These are phyloP conservation scores for Drosophila picticornis DNA, from an alignment of 2,888 invertebrate species.

Conservation along the genomic window DNA sequence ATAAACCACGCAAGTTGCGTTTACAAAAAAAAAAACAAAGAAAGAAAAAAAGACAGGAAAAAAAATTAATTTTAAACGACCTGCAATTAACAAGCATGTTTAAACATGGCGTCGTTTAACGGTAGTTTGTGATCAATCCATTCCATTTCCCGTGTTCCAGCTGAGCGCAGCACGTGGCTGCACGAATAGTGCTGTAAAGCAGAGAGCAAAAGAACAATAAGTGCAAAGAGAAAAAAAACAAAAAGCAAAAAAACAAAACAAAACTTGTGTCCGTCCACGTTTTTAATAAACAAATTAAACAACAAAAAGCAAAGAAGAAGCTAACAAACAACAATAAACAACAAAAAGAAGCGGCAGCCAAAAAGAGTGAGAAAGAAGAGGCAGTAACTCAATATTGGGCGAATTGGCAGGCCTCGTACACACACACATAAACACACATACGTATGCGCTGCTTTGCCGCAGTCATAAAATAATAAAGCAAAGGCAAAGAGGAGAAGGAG, in stretches of 20 bases:
- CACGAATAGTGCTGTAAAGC: slow-evolving; percentile 48
- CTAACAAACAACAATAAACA: slow-evolving; percentile 24
- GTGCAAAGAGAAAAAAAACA: slow-evolving; percentile 32
- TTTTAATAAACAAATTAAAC: slow-evolving; percentile 54
- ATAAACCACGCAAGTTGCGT: slow-evolving; percentile 12
- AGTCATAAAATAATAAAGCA: slow-evolving; percentile 80
- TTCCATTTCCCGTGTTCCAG: slow-evolving; percentile 38
- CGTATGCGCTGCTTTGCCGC: slow-evolving; percentile 61
- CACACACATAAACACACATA: slow-evolving; percentile 26
- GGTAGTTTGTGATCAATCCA: slow-evolving; percentile 45
- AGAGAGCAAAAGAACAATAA: slow-evolving; percentile 31
- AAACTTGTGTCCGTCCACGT: slow-evolving; percentile 67
- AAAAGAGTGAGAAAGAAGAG: slow-evolving; percentile 56
- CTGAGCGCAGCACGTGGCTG: slow-evolving; percentile 62
- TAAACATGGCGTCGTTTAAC: slow-evolving; percentile 49
- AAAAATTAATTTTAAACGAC: slow-evolving; percentile 28
- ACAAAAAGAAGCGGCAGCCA: slow-evolving; percentile 22
- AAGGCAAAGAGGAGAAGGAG: slow-evolving; percentile 24
- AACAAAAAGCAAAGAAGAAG: slow-evolving; percentile 19
- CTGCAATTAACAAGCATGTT: slow-evolving; percentile 34
- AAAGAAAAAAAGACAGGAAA: background rate
- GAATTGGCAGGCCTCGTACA: slow-evolving; percentile 58
- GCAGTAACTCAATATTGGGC: slow-evolving; percentile 66
- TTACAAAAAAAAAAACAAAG: background rate
- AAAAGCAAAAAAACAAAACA: slow-evolving; percentile 31